These are phyloP conservation scores for Phocoena sinus DNA, from an alignment of 2,113 vertebrate species.

Conservation along the genomic window DNA sequence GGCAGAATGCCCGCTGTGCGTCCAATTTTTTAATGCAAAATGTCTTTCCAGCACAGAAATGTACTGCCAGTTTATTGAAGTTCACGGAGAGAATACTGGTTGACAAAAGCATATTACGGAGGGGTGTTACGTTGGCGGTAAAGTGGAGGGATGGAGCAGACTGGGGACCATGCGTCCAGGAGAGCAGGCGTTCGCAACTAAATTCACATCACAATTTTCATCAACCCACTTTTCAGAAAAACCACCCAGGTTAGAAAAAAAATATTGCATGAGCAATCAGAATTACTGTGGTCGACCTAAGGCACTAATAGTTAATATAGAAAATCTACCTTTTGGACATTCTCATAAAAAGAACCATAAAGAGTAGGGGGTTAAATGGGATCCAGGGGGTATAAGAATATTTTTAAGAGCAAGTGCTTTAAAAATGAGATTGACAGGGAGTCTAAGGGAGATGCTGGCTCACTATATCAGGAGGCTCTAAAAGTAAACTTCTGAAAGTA, in stretches of 20 bases:
- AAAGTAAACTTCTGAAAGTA: conserved; percentile 9
- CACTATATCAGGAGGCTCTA: neutral
- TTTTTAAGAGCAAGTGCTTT: conserved; percentile 18
- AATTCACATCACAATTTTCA: neutral
- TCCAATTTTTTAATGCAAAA: conserved; percentile 56
- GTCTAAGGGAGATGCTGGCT: neutral
- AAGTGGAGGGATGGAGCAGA: neutral
- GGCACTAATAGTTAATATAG: neutral
- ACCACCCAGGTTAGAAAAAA: neutral
- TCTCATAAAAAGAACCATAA: neutral
- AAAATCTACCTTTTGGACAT: neutral
- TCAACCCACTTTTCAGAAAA: neutral
- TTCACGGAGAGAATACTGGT: conserved; percentile 10
- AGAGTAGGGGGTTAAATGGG: neutral
- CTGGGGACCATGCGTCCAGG: neutral
- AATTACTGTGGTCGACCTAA: neutral
- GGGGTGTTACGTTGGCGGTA: neutral
- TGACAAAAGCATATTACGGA: neutral
- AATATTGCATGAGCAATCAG: neutral
- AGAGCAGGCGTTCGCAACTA: neutral
- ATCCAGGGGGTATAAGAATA: neutral
- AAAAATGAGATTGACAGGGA: neutral
- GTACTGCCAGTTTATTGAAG: conserved; percentile 33
- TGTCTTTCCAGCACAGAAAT: conserved; percentile 44
- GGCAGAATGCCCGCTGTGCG: conserved; percentile 30